Percentiles rank a stretch among this genome's conserved stretches.
Evolutionary conservation across 1,140 invertebrate species (phyloP).

Genomic region (Zaprionus lachaisei): DNA sequence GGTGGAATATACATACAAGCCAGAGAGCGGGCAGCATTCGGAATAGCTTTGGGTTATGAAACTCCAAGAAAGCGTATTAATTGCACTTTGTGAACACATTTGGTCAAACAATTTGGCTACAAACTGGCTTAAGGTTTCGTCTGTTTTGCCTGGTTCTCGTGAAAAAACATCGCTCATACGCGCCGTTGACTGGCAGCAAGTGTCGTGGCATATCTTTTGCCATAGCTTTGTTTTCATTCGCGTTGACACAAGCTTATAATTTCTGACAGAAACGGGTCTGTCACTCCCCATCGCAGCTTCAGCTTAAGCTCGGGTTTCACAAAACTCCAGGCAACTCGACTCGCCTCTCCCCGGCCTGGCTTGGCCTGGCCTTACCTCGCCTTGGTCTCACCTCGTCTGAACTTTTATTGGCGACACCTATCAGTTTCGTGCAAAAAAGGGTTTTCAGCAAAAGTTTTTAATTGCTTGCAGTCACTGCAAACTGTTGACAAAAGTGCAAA

Average conservation of each 20-base stretch:
- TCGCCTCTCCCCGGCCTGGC: not conserved
- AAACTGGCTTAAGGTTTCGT: not conserved
- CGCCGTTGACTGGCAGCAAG: constrained; percentile 16
- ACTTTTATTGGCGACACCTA: constrained; percentile 20
- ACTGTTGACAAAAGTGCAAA: not conserved
- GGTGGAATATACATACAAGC: not conserved
- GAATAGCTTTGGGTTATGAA: constrained; percentile 11
- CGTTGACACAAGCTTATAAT: constrained; percentile 29
- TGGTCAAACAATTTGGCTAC: not conserved
- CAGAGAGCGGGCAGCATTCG: not conserved
- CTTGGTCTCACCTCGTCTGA: not conserved
- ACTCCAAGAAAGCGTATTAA: constrained; percentile 26
- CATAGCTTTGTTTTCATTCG: constrained; percentile 4
- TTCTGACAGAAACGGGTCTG: constrained; percentile 21
- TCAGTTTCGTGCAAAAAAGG: constrained; percentile 5
- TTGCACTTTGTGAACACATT: constrained; percentile 10
- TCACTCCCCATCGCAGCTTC: not conserved
- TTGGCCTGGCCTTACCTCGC: not conserved
- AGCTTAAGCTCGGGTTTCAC: not conserved
- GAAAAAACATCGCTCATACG: not conserved
- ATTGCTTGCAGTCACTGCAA: constrained; percentile 49
- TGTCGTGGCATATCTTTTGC: not conserved
- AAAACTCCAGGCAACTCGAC: constrained; percentile 1
- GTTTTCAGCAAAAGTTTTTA: constrained; percentile 61
- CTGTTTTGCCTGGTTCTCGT: not conserved